Percentiles rank a stretch among this genome's conserved stretches.
Conservation (phyloP, 2,797 vertebrate species). For the Petrocephalus sullivani region DNA sequence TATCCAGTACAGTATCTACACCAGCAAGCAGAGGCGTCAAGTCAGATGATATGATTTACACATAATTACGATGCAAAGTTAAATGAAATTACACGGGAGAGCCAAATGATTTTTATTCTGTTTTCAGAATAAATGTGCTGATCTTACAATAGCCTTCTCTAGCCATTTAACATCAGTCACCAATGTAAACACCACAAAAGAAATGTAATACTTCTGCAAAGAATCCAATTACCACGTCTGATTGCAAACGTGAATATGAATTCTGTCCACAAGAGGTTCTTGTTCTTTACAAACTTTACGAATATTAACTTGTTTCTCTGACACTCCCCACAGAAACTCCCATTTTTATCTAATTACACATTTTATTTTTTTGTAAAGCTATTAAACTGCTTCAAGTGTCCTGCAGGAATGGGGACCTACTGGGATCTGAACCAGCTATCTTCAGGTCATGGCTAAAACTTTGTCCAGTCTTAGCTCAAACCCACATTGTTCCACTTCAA, state of each 20-base stretch:
- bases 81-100: neutral
- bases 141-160: neutral
- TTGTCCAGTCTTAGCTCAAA: neutral
- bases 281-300: neutral
- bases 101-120: neutral
- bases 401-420: too few relatives aligned
- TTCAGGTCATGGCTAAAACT: neutral
- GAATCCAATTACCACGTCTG: neutral
- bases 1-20: neutral
- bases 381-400: too few relatives aligned
- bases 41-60: neutral
- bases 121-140: neutral
- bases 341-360: neutral
- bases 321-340: neutral
- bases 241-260: neutral
- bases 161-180: neutral
- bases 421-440: neutral
- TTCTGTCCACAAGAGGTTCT: neutral
- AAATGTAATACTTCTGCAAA: neutral
- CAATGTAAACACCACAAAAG: neutral
- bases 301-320: neutral
- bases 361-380: too few relatives aligned
- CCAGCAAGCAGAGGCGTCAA: neutral
- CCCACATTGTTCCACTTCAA: neutral
- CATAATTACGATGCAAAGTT: neutral